A percentile compares a stretch with the other conserved stretches of the same genome.
Conservation (phyloP, 1,140 invertebrate species). For the Vollenhovia emeryi region DNA sequence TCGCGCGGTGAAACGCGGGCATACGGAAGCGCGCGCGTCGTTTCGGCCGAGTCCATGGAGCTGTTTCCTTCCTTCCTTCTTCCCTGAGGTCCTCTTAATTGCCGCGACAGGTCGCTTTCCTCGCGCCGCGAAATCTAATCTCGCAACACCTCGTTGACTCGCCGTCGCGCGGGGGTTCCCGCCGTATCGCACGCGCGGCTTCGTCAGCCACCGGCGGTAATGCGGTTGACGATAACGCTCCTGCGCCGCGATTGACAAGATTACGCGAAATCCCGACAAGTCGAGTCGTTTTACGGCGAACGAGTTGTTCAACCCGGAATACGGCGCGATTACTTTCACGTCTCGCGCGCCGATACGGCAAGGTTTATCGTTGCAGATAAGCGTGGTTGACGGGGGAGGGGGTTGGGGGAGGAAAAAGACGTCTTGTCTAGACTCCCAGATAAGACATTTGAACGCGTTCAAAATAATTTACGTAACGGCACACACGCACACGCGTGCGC, state of each 20-base stretch:
- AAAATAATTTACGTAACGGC: not conserved
- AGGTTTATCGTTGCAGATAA: not conserved
- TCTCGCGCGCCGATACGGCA: not conserved
- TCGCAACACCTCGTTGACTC: constrained; percentile 5
- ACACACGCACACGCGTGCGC: not conserved
- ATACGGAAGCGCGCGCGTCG: not conserved
- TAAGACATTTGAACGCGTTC: not conserved
- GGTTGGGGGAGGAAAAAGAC: not conserved
- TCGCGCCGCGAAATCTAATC: constrained; percentile 18
- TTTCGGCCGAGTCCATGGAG: not conserved
- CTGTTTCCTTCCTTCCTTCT: not conserved
- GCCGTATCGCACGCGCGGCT: too few species aligned
- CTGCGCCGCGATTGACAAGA: not conserved
- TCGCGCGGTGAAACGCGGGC: not conserved
- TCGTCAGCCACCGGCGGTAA: not conserved
- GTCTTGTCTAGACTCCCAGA: not conserved
- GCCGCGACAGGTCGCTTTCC: not conserved
- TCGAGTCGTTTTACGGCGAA: not conserved
- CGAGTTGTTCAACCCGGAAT: constrained; percentile 3
- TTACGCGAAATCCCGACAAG: not conserved
- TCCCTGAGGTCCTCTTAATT: constrained; percentile 24
- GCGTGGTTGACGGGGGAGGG: too few species aligned
- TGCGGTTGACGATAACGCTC: not conserved
- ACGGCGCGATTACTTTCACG: not conserved
- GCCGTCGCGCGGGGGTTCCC: not conserved